Conservation (phyloP, 2,113 vertebrate genomes). For the Myotis brandtii region DNA sequence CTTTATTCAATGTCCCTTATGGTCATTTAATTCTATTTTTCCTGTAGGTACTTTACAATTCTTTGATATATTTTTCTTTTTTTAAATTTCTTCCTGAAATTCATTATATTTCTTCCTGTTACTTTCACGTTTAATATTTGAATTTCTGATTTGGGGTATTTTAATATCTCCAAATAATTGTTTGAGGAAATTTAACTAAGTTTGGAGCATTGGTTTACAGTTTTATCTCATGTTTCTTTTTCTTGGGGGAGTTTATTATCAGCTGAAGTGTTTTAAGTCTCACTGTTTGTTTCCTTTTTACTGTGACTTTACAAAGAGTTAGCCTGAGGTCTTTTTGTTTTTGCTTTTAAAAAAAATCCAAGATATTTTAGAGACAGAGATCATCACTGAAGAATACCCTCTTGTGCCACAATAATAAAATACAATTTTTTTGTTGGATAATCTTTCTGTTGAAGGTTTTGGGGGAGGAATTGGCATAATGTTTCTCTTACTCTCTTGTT, state of each 20-base stretch:
- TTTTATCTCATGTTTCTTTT: slow-evolving; percentile 35
- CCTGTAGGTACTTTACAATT: not conserved
- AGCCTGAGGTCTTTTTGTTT: not conserved
- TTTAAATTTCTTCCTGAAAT: not conserved
- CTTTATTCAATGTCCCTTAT: not conserved
- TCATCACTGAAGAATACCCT: not conserved
- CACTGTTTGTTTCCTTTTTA: not conserved
- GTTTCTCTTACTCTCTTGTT: not conserved
- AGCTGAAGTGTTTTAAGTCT: slow-evolving; percentile 15
- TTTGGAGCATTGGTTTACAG: not conserved
- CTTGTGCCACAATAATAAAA: not conserved
- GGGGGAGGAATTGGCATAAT: not conserved
- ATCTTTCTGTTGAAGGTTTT: not conserved
- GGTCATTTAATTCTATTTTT: not conserved
- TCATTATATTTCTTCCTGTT: not conserved
- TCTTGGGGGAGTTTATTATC: not conserved
- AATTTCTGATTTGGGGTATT: not conserved
- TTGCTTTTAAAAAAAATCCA: not conserved
- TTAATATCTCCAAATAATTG: not conserved
- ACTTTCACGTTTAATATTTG: not conserved
- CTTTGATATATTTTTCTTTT: not conserved
- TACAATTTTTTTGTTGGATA: not conserved
- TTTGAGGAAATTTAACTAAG: slow-evolving; percentile 37
- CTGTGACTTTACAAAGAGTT: not conserved
- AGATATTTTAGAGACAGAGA: not conserved